These are phyloP conservation scores for Furcula furcula DNA, from an alignment of 2,888 invertebrate species.

Conservation along the genomic window DNA sequence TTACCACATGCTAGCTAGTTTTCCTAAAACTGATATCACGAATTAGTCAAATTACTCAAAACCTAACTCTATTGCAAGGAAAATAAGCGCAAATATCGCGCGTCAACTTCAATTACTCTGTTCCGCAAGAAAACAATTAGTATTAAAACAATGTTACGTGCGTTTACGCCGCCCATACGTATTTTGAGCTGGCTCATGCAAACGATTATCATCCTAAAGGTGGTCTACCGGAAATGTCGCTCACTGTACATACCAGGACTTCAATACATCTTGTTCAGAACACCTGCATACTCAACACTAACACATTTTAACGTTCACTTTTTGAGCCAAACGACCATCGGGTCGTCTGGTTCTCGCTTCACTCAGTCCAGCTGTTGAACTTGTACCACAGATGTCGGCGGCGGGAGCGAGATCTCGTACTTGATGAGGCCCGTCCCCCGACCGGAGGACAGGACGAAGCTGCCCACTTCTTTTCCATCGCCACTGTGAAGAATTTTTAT, in stretches of 20 bases:
- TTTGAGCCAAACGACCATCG: constrained; percentile 27
- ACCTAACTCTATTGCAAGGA: too few relatives aligned
- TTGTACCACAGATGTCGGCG: constrained; percentile 70
- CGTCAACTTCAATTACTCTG: too few relatives aligned
- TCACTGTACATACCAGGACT: not conserved
- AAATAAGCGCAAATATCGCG: too few relatives aligned
- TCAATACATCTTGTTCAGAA: not conserved
- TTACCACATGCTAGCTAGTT: too few relatives aligned
- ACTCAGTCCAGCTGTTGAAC: constrained; percentile 76
- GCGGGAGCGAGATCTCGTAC: constrained; percentile 82
- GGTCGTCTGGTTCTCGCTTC: constrained; percentile 34
- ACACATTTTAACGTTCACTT: constrained; percentile 19
- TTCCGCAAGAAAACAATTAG: too few relatives aligned
- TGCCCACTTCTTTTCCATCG: constrained; percentile 69
- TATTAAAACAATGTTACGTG: too few relatives aligned
- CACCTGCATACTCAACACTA: constrained; percentile 17
- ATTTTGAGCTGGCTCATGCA: too few relatives aligned
- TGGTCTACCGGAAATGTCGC: too few relatives aligned
- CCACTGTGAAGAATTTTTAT: constrained; percentile 48
- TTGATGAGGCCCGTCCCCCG: constrained; percentile 78
- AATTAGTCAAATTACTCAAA: too few relatives aligned
- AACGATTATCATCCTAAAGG: too few relatives aligned
- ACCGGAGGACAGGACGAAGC: constrained; percentile 64
- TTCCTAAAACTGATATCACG: too few relatives aligned
- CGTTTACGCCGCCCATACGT: too few relatives aligned